Conservation (phyloP, 2,113 vertebrate genomes). For the Oncorhynchus tshawytscha region DNA sequence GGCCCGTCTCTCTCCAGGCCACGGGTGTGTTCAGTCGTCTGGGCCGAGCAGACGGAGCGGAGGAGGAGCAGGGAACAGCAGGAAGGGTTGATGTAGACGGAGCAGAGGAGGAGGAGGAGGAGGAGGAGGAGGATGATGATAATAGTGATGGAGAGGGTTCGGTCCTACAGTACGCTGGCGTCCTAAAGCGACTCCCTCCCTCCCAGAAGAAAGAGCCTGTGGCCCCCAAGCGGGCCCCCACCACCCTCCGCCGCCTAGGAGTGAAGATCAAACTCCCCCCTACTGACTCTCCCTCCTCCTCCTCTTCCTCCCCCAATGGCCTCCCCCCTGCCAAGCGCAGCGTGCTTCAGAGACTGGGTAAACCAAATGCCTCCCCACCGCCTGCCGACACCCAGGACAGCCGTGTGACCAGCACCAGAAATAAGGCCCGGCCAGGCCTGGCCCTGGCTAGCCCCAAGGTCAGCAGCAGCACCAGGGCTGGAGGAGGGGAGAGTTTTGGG, state of each 20-base stretch:
- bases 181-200: slow-evolving; percentile 75
- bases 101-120: slow-evolving; percentile 25
- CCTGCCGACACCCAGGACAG: slow-evolving; percentile 82
- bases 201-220: slow-evolving; percentile 58
- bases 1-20: slow-evolving; percentile 65
- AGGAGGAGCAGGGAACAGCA: slow-evolving; percentile 17
- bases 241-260: slow-evolving; percentile 70
- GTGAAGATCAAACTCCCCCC: slow-evolving; percentile 61
- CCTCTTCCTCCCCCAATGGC: slow-evolving; percentile 38
- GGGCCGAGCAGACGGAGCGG: slow-evolving; percentile 64
- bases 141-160: slow-evolving; percentile 82
- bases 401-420: slow-evolving; percentile 83
- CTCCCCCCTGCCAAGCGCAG: slow-evolving; percentile 67
- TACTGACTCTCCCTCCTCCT: slow-evolving; percentile 48
- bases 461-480: slow-evolving; percentile 74
- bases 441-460: slow-evolving; percentile 76
- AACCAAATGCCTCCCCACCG: slow-evolving; percentile 49
- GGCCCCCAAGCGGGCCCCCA: slow-evolving; percentile 33
- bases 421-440: slow-evolving; percentile 62
- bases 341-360: slow-evolving; percentile 81
- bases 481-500: slow-evolving; percentile 64
- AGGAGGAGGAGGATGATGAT: too few species aligned
- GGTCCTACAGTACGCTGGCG: slow-evolving; percentile 88
- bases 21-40: slow-evolving; percentile 92
- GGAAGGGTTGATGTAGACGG: slow-evolving; percentile 49